Percentiles rank a stretch among this genome's conserved stretches.
Evolutionary conservation across 2,113 vertebrate genomes (phyloP).

Genomic region (Platichthys flesus): DNA sequence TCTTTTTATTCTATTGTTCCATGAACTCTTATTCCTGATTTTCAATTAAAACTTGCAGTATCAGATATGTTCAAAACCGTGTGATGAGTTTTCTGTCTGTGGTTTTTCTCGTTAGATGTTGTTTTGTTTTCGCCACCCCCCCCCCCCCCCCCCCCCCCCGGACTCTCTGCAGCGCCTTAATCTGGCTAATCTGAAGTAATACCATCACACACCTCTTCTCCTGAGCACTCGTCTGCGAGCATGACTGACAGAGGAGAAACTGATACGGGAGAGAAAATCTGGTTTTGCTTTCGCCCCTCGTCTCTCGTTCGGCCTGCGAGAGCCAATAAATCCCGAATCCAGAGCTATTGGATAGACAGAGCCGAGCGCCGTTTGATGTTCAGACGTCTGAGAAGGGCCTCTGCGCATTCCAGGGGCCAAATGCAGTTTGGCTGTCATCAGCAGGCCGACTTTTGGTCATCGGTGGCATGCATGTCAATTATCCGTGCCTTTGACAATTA

Average conservation of each 20-base stretch:
- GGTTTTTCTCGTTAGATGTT: background rate
- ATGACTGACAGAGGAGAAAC: constrained; percentile 76
- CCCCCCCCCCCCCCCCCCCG: no score
- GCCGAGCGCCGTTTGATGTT: constrained; percentile 79
- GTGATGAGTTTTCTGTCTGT: no score
- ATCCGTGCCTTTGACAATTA: constrained; percentile 73
- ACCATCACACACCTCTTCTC: constrained; percentile 34
- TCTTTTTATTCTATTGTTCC: no score
- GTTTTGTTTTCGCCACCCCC: no score
- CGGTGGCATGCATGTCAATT: constrained; percentile 67
- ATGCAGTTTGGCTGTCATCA: constrained; percentile 77
- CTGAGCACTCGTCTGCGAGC: constrained; percentile 33
- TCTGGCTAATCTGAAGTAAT: constrained; percentile 38
- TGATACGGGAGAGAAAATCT: constrained; percentile 73
- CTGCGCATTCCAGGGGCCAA: constrained; percentile 76
- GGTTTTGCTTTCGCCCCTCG: constrained; percentile 75
- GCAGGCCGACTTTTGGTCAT: constrained; percentile 57
- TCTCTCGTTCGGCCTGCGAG: constrained; percentile 64
- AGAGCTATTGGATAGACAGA: constrained; percentile 75
- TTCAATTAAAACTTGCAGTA: no score
- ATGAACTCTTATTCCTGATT: no score
- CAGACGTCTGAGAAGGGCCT: constrained; percentile 70
- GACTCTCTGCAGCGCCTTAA: background rate
- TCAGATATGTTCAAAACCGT: no score
- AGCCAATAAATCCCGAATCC: constrained; percentile 78